Conservation (phyloP, 1,140 invertebrate genomes). For the Mylabris phalerata region DNA sequence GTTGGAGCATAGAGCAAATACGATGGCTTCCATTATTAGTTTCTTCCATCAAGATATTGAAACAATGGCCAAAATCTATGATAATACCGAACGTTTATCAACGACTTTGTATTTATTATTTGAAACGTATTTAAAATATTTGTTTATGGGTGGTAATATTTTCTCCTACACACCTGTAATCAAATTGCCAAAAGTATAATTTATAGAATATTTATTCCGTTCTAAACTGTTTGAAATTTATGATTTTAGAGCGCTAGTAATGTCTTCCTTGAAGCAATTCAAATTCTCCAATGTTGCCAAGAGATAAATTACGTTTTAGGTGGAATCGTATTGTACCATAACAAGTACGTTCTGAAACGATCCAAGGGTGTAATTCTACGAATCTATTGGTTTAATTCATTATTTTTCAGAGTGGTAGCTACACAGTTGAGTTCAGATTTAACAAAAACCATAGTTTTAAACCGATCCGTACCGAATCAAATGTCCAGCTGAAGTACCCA, state of each 20-base stretch:
- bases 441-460: slow-evolving; percentile 68
- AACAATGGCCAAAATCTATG: slow-evolving; percentile 53
- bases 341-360: slow-evolving; percentile 39
- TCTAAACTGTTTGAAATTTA: slow-evolving; percentile 1
- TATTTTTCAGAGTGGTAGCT: slow-evolving; percentile 58
- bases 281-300: slow-evolving; percentile 70
- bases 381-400: no score
- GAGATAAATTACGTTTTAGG: slow-evolving; percentile 65
- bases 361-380: no score
- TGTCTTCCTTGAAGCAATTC: slow-evolving; percentile 73
- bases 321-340: slow-evolving; percentile 72
- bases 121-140: slow-evolving; percentile 74
- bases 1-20: slow-evolving; percentile 63
- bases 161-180: slow-evolving; percentile 71
- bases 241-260: slow-evolving; percentile 66
- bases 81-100: slow-evolving; percentile 56
- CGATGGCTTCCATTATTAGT: slow-evolving; percentile 61
- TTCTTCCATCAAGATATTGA: slow-evolving; percentile 75
- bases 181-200: slow-evolving; percentile 65
- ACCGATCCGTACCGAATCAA: slow-evolving; percentile 76
- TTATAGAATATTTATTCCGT: slow-evolving; percentile 17
- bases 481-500: slow-evolving; percentile 61
- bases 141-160: slow-evolving; percentile 68
- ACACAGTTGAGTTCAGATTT: slow-evolving; percentile 66
- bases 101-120: slow-evolving; percentile 76